Evolutionary conservation across 2,113 vertebrate species (phyloP), one percentile per base, ranked within the genome.

Genomic region (Neolamprologus toae): DNA sequence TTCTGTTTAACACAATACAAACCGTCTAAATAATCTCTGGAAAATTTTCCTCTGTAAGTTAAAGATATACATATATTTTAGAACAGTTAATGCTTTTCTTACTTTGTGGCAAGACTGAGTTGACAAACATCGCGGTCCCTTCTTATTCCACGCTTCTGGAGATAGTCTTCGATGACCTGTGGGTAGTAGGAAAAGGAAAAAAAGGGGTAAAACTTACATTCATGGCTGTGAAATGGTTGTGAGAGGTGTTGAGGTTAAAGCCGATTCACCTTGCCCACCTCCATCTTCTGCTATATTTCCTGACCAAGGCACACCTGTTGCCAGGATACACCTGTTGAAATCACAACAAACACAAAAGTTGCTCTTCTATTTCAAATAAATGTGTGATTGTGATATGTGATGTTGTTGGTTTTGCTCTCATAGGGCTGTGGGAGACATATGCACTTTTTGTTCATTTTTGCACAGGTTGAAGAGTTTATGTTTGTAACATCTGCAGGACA

Each of bases 1-100:
- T 93, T 89, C 97, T 97, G 79, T 16, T 33, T 42, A 49, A 33
- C 9, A 54, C 80, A 63, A 47, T 3, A 23, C 17, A 21, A 45
- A 19, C 3, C 2, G 4, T 23, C 13, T 23, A 13, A 6, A 12
- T 14, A 12, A 21, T 13, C 9, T 47, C 4, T 3, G 19, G 17
- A 71, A 81, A 23, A 0, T 4, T 33, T 4, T 8, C 2, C 10
- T 26, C 9, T 10, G 19, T 11, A 31, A 42, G 1, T 31, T 45
- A 19, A 14, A 82, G 57, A 23, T 35, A 16, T 37, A 23, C 8
- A 21, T 49, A 7, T 81, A 8, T 66, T n/a, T 63, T 63, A 45
- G 17, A 49, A 23, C 0, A 82, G 12, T 6, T 1, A 73, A 26
- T 10, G 23, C n/a, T 51, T 35, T 31, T 66, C 81, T 82, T 83